These are phyloP conservation scores for Ethmia dodecea DNA, from an alignment of 2,888 invertebrate genomes.

Conservation along the genomic window DNA sequence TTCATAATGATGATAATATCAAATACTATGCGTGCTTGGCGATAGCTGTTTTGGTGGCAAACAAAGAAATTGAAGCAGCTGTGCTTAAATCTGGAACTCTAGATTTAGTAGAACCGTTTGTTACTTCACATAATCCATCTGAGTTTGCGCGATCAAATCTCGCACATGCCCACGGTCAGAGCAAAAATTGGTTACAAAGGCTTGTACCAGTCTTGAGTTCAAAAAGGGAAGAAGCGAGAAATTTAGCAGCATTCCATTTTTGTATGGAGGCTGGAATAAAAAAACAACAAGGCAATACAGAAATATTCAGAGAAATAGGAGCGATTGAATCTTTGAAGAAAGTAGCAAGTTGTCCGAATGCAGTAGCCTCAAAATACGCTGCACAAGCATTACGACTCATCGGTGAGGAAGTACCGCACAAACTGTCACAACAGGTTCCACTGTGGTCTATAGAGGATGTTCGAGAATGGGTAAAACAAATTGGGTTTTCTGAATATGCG, in stretches of 20 bases:
- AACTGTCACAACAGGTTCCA: slow-evolving; percentile 98
- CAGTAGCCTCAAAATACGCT: slow-evolving; percentile 97
- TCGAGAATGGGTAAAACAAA: slow-evolving; percentile 98
- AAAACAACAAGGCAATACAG: slow-evolving; percentile 93
- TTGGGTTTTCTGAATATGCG: slow-evolving; percentile 92
- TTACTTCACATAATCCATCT: slow-evolving; percentile 94
- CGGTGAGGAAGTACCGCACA: slow-evolving; percentile 98
- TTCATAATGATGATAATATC: slow-evolving; percentile 97
- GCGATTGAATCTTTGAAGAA: slow-evolving; percentile 96
- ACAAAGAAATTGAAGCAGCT: slow-evolving; percentile 98
- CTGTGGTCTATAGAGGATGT: slow-evolving; percentile 98
- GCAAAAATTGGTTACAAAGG: slow-evolving; percentile 94
- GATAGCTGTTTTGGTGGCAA: slow-evolving; percentile 96
- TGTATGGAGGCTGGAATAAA: slow-evolving; percentile 99
- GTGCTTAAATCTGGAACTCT: slow-evolving; percentile 97
- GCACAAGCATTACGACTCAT: slow-evolving; percentile 94
- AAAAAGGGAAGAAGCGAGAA: slow-evolving; percentile 96
- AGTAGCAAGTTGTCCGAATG: slow-evolving; percentile 98
- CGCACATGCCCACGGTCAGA: slow-evolving; percentile 96
- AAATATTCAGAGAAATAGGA: slow-evolving; percentile 95
- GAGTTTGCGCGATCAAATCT: slow-evolving; percentile 95
- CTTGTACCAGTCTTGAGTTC: slow-evolving; percentile 96
- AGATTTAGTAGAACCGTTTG: slow-evolving; percentile 97
- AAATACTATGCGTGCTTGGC: slow-evolving; percentile 99
- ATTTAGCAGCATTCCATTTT: slow-evolving; percentile 98